These are phyloP conservation scores for Yoshiicerus persimilis DNA, from an alignment of 1,140 invertebrate genomes.

Conservation along the genomic window DNA sequence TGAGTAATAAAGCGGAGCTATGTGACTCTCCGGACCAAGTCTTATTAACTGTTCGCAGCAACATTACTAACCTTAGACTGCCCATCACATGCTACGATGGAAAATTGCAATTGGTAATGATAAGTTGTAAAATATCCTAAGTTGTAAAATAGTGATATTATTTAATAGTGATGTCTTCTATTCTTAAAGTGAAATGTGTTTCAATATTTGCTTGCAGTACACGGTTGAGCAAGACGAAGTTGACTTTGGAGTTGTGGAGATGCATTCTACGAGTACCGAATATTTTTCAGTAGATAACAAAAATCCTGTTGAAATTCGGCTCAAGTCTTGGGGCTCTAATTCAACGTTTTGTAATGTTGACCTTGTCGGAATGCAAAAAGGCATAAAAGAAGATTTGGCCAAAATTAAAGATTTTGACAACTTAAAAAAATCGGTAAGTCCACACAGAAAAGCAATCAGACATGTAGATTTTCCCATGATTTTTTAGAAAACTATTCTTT, in stretches of 20 bases:
- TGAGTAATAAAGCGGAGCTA: slow-evolving; percentile 36
- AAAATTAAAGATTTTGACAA: slow-evolving; percentile 48
- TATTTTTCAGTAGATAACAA: slow-evolving; percentile 73
- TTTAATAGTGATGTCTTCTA: too few relatives aligned
- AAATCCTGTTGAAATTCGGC: slow-evolving; percentile 71
- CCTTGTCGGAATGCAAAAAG: slow-evolving; percentile 69
- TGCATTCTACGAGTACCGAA: slow-evolving; percentile 66
- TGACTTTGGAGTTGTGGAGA: slow-evolving; percentile 74
- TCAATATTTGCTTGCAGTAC: slow-evolving; percentile 37
- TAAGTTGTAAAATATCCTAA: neutral
- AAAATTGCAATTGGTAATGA: slow-evolving; percentile 42
- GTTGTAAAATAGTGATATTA: too few relatives aligned
- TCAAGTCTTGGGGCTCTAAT: slow-evolving; percentile 69
- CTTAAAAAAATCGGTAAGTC: slow-evolving; percentile 44
- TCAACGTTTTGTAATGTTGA: slow-evolving; percentile 67
- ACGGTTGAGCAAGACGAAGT: slow-evolving; percentile 58
- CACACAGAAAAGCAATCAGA: too few relatives aligned
- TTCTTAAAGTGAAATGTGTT: too few relatives aligned
- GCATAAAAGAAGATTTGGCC: slow-evolving; percentile 50
- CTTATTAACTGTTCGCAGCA: slow-evolving; percentile 43
- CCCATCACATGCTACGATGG: slow-evolving; percentile 49
- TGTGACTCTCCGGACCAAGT: slow-evolving; percentile 37
- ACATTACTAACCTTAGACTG: slow-evolving; percentile 44
- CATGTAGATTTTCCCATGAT: too few relatives aligned
- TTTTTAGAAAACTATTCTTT: too few relatives aligned